Evolutionary conservation across 1,140 invertebrate genomes (phyloP), one percentile per base, ranked within the genome.

Genomic region (Pomacea maculata): DNA sequence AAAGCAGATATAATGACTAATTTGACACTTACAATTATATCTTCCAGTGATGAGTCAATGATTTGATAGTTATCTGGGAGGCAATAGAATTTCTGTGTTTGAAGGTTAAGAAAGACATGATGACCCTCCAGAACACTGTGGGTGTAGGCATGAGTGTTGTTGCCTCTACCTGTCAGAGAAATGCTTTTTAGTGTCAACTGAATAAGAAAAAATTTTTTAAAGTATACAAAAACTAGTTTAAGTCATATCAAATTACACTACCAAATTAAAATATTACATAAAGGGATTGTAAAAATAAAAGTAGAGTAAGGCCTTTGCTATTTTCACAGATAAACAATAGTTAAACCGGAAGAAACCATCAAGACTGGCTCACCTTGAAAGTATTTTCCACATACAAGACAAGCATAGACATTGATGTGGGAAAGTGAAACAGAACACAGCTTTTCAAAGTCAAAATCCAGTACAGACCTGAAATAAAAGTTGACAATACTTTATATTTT

Each of bases 381-480:
- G 91, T 99, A 99, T 93, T 99, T 99, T 34, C 99, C 99, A 92
- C 99, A 99, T 5, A 99, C 97, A 61, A 99, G 93, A 91, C 99
- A 99, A n/a, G 98, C 98, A 92, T 99, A 99, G 45, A 99, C 98
- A 93, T 99, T 99, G 78, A 99, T 98, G 89, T 99, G 95, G 0
- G 98, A 99, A 68, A 99, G 91, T 7, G 98, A 99, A 34, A 99
- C 95, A 1, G 98, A 99, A 91, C 99, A 99, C 8, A 99, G 92
- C 91, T 99, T 99, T 91, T 99, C 99, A 94, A 99, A 99, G 93
- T 99, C 99, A 94, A 99, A 99, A 92, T 99, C 99, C 75, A 99
- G 92, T 84, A 99, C 95, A 89, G 98, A 97, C 86, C 93, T 93
- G 85, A 87, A 87, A 83, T 21, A 63, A 80, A 82, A 83, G 71